These are phyloP conservation scores for Microchirus variegatus DNA, from an alignment of 2,797 vertebrate genomes.

Conservation along the genomic window DNA sequence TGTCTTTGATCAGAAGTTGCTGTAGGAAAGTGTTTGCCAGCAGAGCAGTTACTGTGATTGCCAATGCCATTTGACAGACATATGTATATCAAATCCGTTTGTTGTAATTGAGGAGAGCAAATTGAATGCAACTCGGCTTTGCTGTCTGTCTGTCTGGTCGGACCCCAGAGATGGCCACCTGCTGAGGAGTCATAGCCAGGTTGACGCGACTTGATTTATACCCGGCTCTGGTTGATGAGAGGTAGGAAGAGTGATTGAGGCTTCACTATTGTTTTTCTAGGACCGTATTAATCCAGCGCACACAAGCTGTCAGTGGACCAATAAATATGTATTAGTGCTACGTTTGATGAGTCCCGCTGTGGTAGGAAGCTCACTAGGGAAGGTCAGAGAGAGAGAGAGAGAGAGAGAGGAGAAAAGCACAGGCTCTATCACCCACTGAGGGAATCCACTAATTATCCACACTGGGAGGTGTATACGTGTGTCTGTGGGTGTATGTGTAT, in stretches of 20 bases:
- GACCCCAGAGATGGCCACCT: conserved; percentile 48
- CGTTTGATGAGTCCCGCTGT: conserved; percentile 67
- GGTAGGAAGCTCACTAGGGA: conserved; percentile 67
- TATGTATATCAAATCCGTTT: conserved; percentile 61
- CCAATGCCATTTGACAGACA: conserved; percentile 63
- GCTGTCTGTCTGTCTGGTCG: not conserved
- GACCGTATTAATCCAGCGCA: conserved; percentile 66
- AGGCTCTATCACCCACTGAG: conserved; percentile 62
- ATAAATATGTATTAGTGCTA: conserved; percentile 75
- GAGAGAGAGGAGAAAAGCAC: conserved; percentile 52
- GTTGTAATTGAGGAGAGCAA: conserved; percentile 49
- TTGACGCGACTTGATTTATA: conserved; percentile 56
- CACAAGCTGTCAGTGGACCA: conserved; percentile 56
- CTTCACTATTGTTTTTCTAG: conserved; percentile 71
- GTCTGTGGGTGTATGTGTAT: conserved; percentile 3
- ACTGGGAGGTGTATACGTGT: conserved; percentile 48
- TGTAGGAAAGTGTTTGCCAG: conserved; percentile 53
- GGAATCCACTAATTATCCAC: conserved; percentile 78
- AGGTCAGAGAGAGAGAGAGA: conserved; percentile 76
- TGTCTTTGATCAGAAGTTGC: conserved; percentile 72
- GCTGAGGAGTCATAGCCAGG: conserved; percentile 37
- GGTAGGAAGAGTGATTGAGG: conserved; percentile 48
- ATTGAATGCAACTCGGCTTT: conserved; percentile 31
- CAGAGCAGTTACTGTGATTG: conserved; percentile 51
- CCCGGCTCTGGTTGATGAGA: conserved; percentile 54